These are phyloP conservation scores for Chionis minor DNA, from an alignment of 2,113 vertebrate species.

Conservation along the genomic window DNA sequence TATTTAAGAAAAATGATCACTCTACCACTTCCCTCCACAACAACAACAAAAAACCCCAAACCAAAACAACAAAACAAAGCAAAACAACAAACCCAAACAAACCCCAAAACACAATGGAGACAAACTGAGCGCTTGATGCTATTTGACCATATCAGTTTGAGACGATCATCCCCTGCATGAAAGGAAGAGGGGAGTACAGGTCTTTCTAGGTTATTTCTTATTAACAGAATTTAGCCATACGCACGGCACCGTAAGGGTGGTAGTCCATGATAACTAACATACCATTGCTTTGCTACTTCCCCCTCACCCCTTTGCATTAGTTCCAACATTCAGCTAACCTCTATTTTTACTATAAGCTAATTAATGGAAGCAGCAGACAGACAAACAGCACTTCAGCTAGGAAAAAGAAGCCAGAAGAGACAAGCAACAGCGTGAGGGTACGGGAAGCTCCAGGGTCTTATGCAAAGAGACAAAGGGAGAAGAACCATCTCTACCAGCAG, in stretches of 20 bases:
- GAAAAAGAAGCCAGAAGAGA: not conserved
- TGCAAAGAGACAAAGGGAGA: not conserved
- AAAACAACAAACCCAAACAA: not conserved
- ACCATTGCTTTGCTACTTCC: not conserved
- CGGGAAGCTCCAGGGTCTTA: not conserved
- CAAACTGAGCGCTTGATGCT: not conserved
- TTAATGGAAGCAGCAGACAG: not conserved
- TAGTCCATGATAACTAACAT: not conserved
- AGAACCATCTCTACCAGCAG: not conserved
- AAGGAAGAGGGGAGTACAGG: not conserved
- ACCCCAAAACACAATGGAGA: not conserved
- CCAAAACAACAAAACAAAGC: no score
- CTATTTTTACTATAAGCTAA: not conserved
- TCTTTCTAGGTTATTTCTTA: not conserved
- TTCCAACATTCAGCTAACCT: not conserved
- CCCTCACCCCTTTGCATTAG: not conserved
- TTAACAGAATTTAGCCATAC: not conserved
- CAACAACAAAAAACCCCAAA: not conserved
- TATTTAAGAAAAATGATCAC: not conserved
- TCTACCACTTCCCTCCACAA: not conserved
- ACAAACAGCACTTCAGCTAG: not conserved
- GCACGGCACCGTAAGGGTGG: not conserved
- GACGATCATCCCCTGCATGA: not conserved
- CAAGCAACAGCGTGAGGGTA: not conserved
- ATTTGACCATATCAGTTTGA: not conserved